These are phyloP conservation scores for Agrotis ipsilon DNA, from an alignment of 2,888 invertebrate species.

Conservation along the genomic window DNA sequence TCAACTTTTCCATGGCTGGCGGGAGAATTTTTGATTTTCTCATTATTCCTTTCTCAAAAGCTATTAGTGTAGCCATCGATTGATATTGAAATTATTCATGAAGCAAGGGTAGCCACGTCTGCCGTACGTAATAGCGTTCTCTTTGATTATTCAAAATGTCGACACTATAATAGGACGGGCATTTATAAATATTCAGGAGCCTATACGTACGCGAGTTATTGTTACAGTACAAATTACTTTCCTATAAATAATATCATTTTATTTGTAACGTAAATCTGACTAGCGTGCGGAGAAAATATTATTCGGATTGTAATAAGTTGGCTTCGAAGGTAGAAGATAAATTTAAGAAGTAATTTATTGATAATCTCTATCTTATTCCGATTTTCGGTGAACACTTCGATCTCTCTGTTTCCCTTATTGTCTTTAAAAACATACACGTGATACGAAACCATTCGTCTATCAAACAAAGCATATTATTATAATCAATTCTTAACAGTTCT, in stretches of 20 bases:
- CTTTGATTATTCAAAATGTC: slow-evolving; percentile 89
- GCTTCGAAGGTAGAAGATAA: slow-evolving; percentile 19
- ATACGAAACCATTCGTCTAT: neutral
- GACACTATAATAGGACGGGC: slow-evolving; percentile 84
- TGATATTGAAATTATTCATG: slow-evolving; percentile 75
- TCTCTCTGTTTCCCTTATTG: neutral
- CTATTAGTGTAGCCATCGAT: slow-evolving; percentile 67
- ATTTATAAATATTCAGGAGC: slow-evolving; percentile 86
- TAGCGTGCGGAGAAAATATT: slow-evolving; percentile 24
- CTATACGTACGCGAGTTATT: slow-evolving; percentile 69
- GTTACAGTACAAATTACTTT: slow-evolving; percentile 65
- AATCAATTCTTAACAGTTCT: neutral
- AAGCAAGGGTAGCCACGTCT: slow-evolving; percentile 61
- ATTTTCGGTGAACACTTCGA: neutral
- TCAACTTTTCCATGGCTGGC: slow-evolving; percentile 15
- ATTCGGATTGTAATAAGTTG: slow-evolving; percentile 16
- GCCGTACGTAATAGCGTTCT: slow-evolving; percentile 79
- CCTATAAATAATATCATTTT: slow-evolving; percentile 51
- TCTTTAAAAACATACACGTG: too few relatives aligned
- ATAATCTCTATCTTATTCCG: neutral
- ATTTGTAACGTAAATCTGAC: slow-evolving; percentile 43
- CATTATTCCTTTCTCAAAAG: slow-evolving; percentile 63
- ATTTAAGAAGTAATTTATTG: neutral
- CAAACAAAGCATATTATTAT: too few relatives aligned
- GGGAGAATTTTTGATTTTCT: slow-evolving; percentile 62